Percentiles rank a stretch among this genome's conserved stretches.
phyloP scores from a whole-genome alignment of 2,113 vertebrate genomes.

The Phaetusa simplex region DNA sequence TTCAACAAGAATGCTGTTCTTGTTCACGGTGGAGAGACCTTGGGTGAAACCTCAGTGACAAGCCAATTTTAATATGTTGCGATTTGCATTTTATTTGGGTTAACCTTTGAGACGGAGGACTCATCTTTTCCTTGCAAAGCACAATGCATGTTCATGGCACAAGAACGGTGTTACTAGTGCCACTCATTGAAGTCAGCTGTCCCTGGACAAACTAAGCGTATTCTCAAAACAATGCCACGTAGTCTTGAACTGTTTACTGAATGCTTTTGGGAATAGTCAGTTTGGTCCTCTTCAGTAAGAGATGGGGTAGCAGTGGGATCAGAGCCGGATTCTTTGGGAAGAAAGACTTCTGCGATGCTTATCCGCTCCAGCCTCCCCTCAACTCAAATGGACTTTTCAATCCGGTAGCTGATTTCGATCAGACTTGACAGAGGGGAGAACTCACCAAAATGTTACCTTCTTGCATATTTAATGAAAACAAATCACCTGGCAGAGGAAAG shows the following conservation, averaged over 20 bases:
- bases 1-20: background rate
- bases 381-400: background rate
- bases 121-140: background rate
- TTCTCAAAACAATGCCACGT: background rate
- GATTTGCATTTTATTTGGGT: background rate
- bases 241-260: background rate
- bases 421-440: background rate
- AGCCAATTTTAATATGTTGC: background rate
- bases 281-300: background rate
- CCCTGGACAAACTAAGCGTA: background rate
- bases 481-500: background rate
- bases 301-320: background rate
- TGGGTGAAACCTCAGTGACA: background rate
- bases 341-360: background rate
- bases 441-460: background rate
- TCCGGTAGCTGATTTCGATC: background rate
- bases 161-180: background rate
- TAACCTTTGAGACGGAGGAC: background rate
- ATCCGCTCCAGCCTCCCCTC: background rate
- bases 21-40: background rate
- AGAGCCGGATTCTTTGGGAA: fast-evolving
- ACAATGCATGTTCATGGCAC: background rate
- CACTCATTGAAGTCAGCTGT: background rate
- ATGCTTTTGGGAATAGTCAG: background rate
- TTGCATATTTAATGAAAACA: background rate